Conservation (phyloP, 2,888 invertebrate species). For the Acrobasis repandana region DNA sequence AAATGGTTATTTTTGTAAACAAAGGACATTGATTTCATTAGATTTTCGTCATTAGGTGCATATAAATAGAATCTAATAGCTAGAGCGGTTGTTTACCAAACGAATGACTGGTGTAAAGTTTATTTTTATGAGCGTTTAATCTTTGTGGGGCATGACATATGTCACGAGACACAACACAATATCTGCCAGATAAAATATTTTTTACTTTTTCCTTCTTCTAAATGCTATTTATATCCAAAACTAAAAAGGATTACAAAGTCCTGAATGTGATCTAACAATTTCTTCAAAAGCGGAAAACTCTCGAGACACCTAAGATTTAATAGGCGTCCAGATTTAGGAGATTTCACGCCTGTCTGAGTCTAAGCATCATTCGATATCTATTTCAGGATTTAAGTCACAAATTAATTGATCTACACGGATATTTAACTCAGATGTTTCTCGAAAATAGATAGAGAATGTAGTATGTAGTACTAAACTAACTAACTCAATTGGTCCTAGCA, state of each 20-base stretch:
- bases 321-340: neutral
- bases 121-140: conserved; percentile 16
- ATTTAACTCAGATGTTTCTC: neutral
- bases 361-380: neutral
- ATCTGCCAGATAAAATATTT: conserved; percentile 1
- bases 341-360: neutral
- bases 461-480: no score
- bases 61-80: neutral
- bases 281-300: neutral
- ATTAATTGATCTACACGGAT: neutral
- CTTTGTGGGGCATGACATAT: conserved; percentile 15
- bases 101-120: conserved; percentile 8
- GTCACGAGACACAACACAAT: conserved; percentile 15
- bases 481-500: no score
- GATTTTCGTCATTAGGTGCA: no score
- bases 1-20: no score
- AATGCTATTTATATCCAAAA: neutral
- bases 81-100: conserved; percentile 3
- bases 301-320: neutral
- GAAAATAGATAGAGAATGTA: no score
- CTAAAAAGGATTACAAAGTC: no score
- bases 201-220: neutral
- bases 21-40: no score
- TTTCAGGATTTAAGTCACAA: neutral
- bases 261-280: no score